Evolutionary conservation across 2,113 vertebrate species (phyloP).

Genomic region (Dromiciops gliroides): DNA sequence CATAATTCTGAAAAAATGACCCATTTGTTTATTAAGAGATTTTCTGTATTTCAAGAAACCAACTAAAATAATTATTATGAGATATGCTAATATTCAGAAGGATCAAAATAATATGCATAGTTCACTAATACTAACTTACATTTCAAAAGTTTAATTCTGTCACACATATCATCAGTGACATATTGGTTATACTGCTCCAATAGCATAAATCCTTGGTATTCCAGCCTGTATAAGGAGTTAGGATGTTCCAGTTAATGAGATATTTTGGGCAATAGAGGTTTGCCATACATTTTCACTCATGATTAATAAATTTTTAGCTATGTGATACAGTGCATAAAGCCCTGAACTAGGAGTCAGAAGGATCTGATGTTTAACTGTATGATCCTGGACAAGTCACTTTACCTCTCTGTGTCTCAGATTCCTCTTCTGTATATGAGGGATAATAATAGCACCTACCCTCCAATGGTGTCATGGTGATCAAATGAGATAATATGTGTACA

Average conservation of each 20-base stretch:
- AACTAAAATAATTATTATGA: constrained; percentile 33
- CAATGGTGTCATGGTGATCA: background rate
- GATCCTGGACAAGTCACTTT: background rate
- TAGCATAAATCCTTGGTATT: background rate
- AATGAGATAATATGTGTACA: background rate
- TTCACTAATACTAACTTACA: background rate
- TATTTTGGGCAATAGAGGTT: background rate
- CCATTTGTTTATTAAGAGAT: constrained; percentile 19
- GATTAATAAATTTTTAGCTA: background rate
- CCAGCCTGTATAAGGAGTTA: background rate
- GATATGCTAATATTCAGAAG: constrained; percentile 1
- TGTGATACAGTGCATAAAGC: background rate
- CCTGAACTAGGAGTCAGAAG: background rate
- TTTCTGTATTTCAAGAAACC: constrained; percentile 8
- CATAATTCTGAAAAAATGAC: constrained; percentile 32
- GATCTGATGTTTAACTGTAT: background rate
- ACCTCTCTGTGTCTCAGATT: background rate
- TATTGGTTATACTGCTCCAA: constrained; percentile 25
- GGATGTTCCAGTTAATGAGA: background rate
- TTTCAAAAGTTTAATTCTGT: background rate
- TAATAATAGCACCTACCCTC: background rate
- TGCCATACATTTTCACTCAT: background rate
- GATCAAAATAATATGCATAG: background rate
- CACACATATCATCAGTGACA: background rate
- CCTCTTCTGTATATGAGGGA: background rate